Percentiles rank a stretch among this genome's conserved stretches.
These are phyloP conservation scores for Synanthedon tipuliformis DNA, from an alignment of 2,888 invertebrate species.

Conservation along the genomic window DNA sequence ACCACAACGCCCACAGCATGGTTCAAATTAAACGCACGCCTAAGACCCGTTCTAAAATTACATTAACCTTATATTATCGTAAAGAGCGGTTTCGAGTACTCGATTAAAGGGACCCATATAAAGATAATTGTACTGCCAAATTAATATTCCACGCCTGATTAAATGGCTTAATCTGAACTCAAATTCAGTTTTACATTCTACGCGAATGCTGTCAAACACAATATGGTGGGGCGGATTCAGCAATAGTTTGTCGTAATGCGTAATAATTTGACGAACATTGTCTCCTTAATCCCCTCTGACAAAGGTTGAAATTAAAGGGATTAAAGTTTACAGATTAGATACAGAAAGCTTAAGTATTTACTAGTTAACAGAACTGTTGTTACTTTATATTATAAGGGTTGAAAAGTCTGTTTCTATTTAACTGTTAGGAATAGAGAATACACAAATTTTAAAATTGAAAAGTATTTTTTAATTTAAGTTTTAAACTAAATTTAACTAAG, in stretches of 20 bases:
- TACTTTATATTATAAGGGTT: too few species aligned
- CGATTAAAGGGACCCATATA: conserved; percentile 43
- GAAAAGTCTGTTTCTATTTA: too few species aligned
- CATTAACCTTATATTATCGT: conserved; percentile 37
- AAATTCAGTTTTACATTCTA: neutral
- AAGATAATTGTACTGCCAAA: conserved; percentile 38
- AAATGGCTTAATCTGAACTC: conserved; percentile 12
- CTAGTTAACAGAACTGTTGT: too few species aligned
- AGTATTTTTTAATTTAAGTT: too few species aligned
- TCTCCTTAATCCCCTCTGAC: too few species aligned
- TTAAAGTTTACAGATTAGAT: too few species aligned
- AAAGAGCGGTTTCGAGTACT: conserved; percentile 31
- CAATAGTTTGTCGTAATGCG: neutral
- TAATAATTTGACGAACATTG: neutral
- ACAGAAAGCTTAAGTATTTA: too few species aligned
- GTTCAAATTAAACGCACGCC: conserved; percentile 38
- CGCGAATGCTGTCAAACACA: neutral
- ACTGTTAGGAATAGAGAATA: too few species aligned
- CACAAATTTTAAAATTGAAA: too few species aligned
- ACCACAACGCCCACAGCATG: conserved; percentile 11
- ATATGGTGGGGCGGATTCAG: neutral
- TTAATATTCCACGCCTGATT: conserved; percentile 3
- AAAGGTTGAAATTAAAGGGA: too few species aligned
- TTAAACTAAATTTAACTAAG: too few species aligned
- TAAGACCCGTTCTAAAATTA: conserved; percentile 37